Conservation (phyloP, 2,888 invertebrate species). For the Ceramica pisi region DNA sequence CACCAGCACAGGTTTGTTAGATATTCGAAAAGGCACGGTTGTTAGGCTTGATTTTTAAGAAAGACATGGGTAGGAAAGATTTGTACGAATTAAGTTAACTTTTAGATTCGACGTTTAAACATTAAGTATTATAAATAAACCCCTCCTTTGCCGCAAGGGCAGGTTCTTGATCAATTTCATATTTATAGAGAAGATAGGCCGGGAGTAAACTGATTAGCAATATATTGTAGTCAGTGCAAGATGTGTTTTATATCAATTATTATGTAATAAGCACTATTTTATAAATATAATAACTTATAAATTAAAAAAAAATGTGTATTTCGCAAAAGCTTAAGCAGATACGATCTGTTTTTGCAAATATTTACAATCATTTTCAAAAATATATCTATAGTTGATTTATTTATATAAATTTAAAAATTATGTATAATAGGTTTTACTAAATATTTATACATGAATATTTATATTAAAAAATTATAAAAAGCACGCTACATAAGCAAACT, state of each 20-base stretch:
- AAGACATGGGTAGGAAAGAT: conserved; percentile 8
- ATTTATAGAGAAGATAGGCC: neutral
- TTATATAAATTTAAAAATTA: neutral
- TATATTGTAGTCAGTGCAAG: conserved; percentile 7
- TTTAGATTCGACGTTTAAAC: conserved; percentile 26
- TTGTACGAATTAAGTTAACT: conserved; percentile 1
- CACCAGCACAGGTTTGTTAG: conserved; percentile 36
- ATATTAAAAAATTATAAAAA: conserved; percentile 15
- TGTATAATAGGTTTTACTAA: neutral
- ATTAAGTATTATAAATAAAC: conserved; percentile 50
- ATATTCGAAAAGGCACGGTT: conserved; percentile 39
- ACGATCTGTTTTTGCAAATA: conserved; percentile 64
- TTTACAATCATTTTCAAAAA: conserved; percentile 38
- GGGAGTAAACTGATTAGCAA: conserved; percentile 22
- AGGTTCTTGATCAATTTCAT: neutral
- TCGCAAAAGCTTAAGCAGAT: conserved; percentile 32
- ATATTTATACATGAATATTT: neutral
- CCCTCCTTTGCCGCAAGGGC: conserved; percentile 37
- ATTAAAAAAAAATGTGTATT: conserved; percentile 6
- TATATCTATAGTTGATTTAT: conserved; percentile 19
- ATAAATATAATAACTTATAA: neutral
- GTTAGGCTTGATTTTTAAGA: conserved; percentile 20
- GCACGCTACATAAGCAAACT: conserved; percentile 54
- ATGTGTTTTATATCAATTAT: conserved; percentile 1
- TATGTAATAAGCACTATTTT: conserved; percentile 6